A percentile compares a stretch with the other conserved stretches of the same genome.
Conservation (phyloP, 2,888 invertebrate genomes). For the Entomobrya proxima region DNA sequence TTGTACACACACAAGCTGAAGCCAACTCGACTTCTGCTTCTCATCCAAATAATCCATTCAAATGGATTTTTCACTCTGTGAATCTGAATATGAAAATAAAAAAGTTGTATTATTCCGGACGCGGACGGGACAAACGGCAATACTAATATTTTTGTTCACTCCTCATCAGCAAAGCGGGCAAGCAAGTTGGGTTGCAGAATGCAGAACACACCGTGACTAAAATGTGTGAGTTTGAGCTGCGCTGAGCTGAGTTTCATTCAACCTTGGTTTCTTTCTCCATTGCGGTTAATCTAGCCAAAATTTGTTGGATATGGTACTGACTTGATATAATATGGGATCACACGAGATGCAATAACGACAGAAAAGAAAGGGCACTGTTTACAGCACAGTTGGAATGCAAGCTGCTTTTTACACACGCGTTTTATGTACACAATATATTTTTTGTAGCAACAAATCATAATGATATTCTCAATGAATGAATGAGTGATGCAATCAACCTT, state of each 20-base stretch:
- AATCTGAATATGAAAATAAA: slow-evolving; percentile 26
- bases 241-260: not conserved
- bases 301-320: not conserved
- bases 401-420: too few species aligned
- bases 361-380: not conserved
- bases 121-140: slow-evolving; percentile 1
- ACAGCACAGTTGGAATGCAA: not conserved
- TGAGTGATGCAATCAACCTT: slow-evolving; percentile 63
- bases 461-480: slow-evolving; percentile 29
- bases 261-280: not conserved
- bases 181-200: not conserved
- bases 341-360: not conserved
- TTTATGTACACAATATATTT: too few species aligned
- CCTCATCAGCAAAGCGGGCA: slow-evolving; percentile 1
- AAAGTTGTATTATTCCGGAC: not conserved
- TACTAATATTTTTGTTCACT: slow-evolving; percentile 23
- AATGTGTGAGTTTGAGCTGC: not conserved
- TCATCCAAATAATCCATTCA: slow-evolving; percentile 12
- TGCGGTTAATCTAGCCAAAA: not conserved
- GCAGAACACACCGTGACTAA: slow-evolving; percentile 40
- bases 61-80: not conserved
- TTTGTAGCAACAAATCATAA: not conserved
- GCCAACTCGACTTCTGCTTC: slow-evolving; percentile 3
- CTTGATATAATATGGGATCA: not conserved
- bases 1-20: not conserved